Percentiles rank a stretch among this genome's conserved stretches.
Evolutionary conservation across 1,140 invertebrate species (phyloP).

Genomic region (Drosophila teissieri): DNA sequence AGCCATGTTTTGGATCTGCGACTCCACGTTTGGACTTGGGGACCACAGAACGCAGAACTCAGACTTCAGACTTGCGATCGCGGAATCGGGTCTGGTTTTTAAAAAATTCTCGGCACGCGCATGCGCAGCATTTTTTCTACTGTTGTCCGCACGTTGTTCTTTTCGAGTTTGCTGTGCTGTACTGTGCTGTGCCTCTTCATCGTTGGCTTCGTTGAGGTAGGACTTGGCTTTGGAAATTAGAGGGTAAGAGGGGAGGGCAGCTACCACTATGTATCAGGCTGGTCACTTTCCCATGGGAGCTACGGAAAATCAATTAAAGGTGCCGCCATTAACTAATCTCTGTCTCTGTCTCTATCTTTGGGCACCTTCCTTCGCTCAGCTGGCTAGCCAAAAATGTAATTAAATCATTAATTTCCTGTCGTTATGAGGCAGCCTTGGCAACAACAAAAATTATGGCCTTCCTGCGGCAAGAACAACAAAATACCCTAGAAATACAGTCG

Average conservation of each 20-base stretch:
- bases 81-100: constrained; percentile 13
- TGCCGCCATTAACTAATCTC: constrained; percentile 40
- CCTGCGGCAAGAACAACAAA: constrained; percentile 4
- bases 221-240: constrained; percentile 11
- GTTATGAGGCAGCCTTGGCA: constrained; percentile 48
- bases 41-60: background rate
- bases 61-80: constrained; percentile 11
- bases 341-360: background rate
- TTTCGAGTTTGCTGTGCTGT: constrained; percentile 11
- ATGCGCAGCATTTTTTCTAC: constrained; percentile 57
- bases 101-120: constrained; percentile 37
- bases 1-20: constrained; percentile 21
- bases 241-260: background rate
- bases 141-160: constrained; percentile 7
- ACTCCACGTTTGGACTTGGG: constrained; percentile 6
- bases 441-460: constrained; percentile 54
- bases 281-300: constrained; percentile 61
- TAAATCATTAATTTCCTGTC: constrained; percentile 78
- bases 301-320: constrained; percentile 67
- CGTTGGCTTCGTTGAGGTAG: constrained; percentile 44
- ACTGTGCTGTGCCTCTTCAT: background rate
- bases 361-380: background rate
- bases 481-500: background rate
- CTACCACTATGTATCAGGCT: background rate
- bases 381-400: constrained; percentile 56